Evolutionary conservation across 1,140 invertebrate genomes (phyloP), one percentile per base, ranked within the genome.

Genomic region (Heliconius melpomene): DNA sequence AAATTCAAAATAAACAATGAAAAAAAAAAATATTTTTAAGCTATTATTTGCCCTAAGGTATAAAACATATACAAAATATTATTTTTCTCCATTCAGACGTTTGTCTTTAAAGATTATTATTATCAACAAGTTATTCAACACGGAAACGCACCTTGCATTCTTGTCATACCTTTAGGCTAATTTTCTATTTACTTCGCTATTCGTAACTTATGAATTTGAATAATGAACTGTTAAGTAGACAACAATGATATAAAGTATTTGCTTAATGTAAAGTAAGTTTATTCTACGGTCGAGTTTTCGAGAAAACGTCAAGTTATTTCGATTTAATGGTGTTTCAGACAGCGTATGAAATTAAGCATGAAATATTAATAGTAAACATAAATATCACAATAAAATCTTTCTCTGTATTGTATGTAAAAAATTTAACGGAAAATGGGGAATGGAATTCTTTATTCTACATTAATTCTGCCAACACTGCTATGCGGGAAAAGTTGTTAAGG

Each of bases 211-310:
- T 29, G 60, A 66, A 29, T 29, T 66, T 26, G 23, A 66, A 66
- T 66, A 66, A 66, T 26, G 23, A 26, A 66, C 60, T 66, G 5
- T 29, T 26, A 66, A 66, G 60, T 46, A 74, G 20, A 40, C 50
- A 73, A 73, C 32, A 32, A 20, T 72, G 32, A 29, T 52, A 50
- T 78, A 50, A 50, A 70, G 72, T 13, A 26, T 26, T 60, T 60
- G n/a, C 54, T 60, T 60, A 26, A 60, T 11, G 54, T 60, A 0
- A 60, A 23, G 1, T 60, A 1, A 3, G 54, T 23, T 60, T 23
- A 16, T 46, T 16, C 40, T 46, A 23, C n/a, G 23, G 8, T 9
- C 54, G 3, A 57, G 54, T 52, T 46, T 46, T 46, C 40, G 40
- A 46, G 13, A 16, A 46, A 46, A 46, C 40, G 40, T 46, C 11